Evolutionary conservation across 2,888 invertebrate species (phyloP).

Genomic region (Dione juno): DNA sequence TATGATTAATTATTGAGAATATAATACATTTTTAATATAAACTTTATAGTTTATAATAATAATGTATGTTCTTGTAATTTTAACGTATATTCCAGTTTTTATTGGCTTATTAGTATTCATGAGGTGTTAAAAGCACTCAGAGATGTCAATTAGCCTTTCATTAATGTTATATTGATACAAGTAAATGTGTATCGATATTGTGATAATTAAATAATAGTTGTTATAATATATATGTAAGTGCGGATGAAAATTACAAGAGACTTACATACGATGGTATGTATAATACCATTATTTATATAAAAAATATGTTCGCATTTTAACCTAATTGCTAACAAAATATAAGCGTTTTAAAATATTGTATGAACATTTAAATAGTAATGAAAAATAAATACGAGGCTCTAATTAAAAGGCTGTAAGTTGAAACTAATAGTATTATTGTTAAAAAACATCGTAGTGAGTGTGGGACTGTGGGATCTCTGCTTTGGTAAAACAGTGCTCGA

Average conservation of each 20-base stretch:
- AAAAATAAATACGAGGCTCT: too few relatives aligned
- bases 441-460: too few relatives aligned
- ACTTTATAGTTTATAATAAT: constrained; percentile 6
- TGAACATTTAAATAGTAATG: too few relatives aligned
- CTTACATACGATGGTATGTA: neutral
- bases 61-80: neutral
- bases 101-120: neutral
- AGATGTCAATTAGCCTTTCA: neutral
- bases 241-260: neutral
- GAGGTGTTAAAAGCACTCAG: neutral
- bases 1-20: constrained; percentile 16
- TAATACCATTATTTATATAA: too few relatives aligned
- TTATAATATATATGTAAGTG: neutral
- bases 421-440: too few relatives aligned
- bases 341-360: too few relatives aligned
- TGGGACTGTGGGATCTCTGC: too few relatives aligned
- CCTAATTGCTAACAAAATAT: too few relatives aligned
- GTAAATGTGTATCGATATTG: too few relatives aligned
- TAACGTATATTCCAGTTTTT: neutral
- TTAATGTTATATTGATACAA: neutral
- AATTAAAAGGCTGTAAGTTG: too few relatives aligned
- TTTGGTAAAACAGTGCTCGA: too few relatives aligned
- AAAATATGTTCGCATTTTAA: too few relatives aligned
- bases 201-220: neutral
- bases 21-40: neutral